phyloP scores from a whole-genome alignment of 2,888 invertebrate genomes.

The Sepiola atlantica region DNA sequence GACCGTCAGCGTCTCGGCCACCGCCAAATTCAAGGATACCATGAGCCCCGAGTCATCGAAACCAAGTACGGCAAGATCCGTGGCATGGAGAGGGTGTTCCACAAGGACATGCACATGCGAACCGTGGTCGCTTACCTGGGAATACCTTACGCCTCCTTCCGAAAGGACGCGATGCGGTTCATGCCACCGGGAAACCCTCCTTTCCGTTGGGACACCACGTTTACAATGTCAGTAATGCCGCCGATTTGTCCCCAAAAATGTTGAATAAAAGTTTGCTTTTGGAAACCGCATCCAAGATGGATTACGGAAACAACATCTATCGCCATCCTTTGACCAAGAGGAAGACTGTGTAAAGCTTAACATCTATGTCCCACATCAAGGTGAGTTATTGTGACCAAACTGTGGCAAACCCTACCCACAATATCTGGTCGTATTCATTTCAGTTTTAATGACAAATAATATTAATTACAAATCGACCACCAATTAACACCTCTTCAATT shows the following conservation, averaged over 20 bases:
- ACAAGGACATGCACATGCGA: not conserved
- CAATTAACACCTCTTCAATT: no score
- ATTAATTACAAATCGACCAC: not conserved
- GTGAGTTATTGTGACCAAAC: not conserved
- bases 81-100: not conserved
- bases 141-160: constrained; percentile 37
- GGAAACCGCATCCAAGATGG: constrained; percentile 21
- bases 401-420: not conserved
- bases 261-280: not conserved
- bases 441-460: not conserved
- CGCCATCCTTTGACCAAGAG: not conserved
- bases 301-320: not conserved
- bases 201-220: constrained; percentile 35
- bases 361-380: constrained; percentile 45
- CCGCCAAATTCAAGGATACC: not conserved
- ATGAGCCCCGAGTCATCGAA: constrained; percentile 38
- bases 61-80: constrained; percentile 43
- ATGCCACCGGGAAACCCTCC: constrained; percentile 45
- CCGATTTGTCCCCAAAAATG: constrained; percentile 38
- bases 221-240: not conserved
- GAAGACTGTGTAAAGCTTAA: constrained; percentile 45
- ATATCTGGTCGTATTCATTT: not conserved
- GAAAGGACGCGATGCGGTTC: constrained; percentile 41
- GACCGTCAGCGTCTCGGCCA: not conserved
- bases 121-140: constrained; percentile 45